phyloP scores from a whole-genome alignment of 2,113 vertebrate species.

The Salvelinus namaycush region DNA sequence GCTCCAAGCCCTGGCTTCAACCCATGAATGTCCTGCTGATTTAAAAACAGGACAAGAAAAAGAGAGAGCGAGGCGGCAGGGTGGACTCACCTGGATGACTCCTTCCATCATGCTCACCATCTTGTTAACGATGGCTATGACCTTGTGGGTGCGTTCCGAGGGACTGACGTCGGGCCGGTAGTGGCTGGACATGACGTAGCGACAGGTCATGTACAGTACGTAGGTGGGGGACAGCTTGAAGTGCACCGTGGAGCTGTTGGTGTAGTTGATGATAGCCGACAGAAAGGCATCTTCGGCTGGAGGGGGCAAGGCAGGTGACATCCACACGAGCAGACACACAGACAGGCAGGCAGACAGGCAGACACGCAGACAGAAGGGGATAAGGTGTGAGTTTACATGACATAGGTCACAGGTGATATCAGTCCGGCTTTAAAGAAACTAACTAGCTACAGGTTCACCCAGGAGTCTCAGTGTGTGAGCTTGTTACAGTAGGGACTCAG shows the following conservation, averaged over 20 bases:
- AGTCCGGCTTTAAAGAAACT: neutral
- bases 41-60: neutral
- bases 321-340: neutral
- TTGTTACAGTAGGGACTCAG: neutral
- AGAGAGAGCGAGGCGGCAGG: neutral
- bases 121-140: conserved; percentile 97
- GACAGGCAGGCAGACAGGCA: neutral
- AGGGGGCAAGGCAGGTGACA: neutral
- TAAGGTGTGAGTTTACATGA: neutral
- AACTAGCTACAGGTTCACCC: neutral
- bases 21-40: too few relatives aligned
- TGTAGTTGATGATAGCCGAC: conserved; percentile 97
- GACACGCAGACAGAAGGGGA: neutral
- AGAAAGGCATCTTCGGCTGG: conserved; percentile 96
- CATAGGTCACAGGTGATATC: neutral
- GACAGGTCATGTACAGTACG: conserved; percentile 95
- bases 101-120: conserved; percentile 99
- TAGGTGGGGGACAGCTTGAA: conserved; percentile 97
- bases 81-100: conserved; percentile 93
- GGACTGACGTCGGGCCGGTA: conserved; percentile 90
- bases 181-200: conserved; percentile 87
- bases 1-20: too few relatives aligned
- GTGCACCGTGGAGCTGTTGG: conserved; percentile 97
- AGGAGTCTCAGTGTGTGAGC: neutral
- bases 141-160: conserved; percentile 91